Evolutionary conservation across 2,113 vertebrate species (phyloP), one percentile per base, ranked within the genome.

Genomic region (Rhineura floridana): DNA sequence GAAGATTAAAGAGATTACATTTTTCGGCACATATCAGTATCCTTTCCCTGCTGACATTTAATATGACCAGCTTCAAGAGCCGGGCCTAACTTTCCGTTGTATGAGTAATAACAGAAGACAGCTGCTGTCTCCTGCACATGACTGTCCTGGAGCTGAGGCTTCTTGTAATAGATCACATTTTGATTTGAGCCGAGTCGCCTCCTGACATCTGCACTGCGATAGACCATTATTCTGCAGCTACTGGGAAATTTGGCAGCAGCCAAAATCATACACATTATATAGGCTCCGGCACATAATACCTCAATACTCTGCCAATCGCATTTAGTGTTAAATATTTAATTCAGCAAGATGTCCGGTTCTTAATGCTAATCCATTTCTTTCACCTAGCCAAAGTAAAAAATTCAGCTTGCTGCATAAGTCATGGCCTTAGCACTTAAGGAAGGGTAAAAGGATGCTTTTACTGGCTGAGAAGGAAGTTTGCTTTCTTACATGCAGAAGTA

Each of bases 281-380:
- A 36, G 69, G 50, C 77, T 85, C 63, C 42, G 0, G 8, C 4
- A 1, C 33, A 72, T 52, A 33, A 80, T 25, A 46, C 25, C 21
- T 7, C 39, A n/a, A 59, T 46, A 63, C 48, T 30, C 67, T 42
- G 76, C 65, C 77, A 13, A 70, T n/a, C 62, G 70, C 76, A 69
- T 63, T 62, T 33, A 46, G 19, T 36, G 33, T 70, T 75, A 44
- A 86, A 80, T 89, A 85, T 85, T 89, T 89, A 80, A 79, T 89
- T 81, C n/a, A 1, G n/a, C 28, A 15, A 81, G 21, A 70, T 75
- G 76, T 70, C 83, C 44, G 59, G 52, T 42, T 85, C 52, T 65
- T 81, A 81, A 63, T 42, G 52, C 36, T 81, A 63, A 59, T 63
- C 67, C 83, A 81, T 33, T 63, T 78, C 7, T 81, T 89, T 81